Evolutionary conservation across 2,113 vertebrate genomes (phyloP).

Genomic region (Odocoileus virginianus): DNA sequence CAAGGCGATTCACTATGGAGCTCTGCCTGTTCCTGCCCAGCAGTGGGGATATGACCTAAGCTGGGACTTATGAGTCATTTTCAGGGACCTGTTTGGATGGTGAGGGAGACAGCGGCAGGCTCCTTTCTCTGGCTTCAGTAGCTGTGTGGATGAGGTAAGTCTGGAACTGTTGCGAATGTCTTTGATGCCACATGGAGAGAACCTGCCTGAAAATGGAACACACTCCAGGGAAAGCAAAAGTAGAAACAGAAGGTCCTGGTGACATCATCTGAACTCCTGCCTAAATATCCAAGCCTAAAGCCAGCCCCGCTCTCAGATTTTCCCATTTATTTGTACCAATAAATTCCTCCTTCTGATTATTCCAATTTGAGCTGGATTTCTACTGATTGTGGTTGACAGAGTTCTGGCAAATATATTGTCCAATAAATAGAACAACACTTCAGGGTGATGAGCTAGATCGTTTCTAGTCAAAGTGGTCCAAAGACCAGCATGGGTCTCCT

Average conservation of each 20-base stretch:
- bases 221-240: background rate
- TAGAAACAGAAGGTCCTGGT: background rate
- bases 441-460: background rate
- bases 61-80: background rate
- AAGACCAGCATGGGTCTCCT: background rate
- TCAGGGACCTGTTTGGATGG: background rate
- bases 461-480: background rate
- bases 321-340: background rate
- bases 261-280: background rate
- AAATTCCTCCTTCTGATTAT: background rate
- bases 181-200: background rate
- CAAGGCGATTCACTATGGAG: background rate
- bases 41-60: background rate
- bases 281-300: background rate
- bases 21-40: background rate
- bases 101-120: background rate
- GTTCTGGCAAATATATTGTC: background rate
- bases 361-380: slow-evolving; percentile 3
- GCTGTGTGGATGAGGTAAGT: background rate
- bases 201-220: background rate
- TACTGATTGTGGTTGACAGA: background rate
- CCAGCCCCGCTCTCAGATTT: background rate
- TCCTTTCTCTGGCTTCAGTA: background rate
- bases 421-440: background rate
- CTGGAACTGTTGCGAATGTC: background rate